Percentiles rank a stretch among this genome's conserved stretches.
Conservation (phyloP, 2,888 invertebrate species). For the Gibbula magus region DNA sequence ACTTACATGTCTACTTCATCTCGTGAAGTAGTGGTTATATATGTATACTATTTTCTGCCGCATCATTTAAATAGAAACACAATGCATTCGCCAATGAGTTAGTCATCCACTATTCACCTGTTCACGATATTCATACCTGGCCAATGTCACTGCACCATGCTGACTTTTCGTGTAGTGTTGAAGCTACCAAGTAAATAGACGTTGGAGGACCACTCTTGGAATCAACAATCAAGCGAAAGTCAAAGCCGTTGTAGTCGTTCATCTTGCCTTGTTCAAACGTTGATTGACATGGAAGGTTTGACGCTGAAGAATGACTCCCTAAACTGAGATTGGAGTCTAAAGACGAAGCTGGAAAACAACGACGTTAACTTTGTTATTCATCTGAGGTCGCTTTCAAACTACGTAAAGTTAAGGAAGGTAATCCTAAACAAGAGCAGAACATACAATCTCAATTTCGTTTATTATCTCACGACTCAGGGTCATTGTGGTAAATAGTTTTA, state of each 20-base stretch:
- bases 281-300: slow-evolving; percentile 61
- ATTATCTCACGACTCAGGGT: no score
- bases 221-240: slow-evolving; percentile 85
- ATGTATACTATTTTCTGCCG: no score
- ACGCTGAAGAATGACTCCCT: slow-evolving; percentile 63
- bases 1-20: no score
- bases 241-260: slow-evolving; percentile 80
- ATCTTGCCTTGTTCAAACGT: slow-evolving; percentile 51
- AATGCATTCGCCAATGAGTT: not conserved
- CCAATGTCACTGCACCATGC: slow-evolving; percentile 95
- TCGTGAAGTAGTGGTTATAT: no score
- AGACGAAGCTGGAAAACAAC: slow-evolving; percentile 63
- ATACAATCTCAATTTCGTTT: no score
- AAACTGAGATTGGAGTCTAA: slow-evolving; percentile 69
- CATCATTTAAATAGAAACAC: no score
- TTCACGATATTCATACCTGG: slow-evolving; percentile 77
- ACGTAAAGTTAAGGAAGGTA: no score
- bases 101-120: not conserved
- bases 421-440: no score
- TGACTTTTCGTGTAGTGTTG: slow-evolving; percentile 90
- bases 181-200: slow-evolving; percentile 81
- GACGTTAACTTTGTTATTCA: no score
- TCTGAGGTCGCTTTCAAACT: no score
- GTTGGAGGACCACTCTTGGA: slow-evolving; percentile 81
- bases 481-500: no score